phyloP scores from a whole-genome alignment of 2,888 invertebrate species.

The Tachina lurida region DNA sequence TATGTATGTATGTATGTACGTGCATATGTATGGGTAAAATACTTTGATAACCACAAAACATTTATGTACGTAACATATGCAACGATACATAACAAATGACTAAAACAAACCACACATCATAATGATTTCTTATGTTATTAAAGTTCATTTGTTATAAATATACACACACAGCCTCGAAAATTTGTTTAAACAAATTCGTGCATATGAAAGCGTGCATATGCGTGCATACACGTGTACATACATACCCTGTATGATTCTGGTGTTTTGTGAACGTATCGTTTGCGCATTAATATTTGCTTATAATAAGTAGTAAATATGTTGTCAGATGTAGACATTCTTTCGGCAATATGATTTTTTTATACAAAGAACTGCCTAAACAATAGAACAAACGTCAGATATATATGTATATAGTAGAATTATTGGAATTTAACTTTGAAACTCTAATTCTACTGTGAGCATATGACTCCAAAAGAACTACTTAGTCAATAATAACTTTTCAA shows the following conservation, averaged over 20 bases:
- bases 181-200: background rate
- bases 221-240: background rate
- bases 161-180: constrained; percentile 11
- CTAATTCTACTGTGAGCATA: too few relatives aligned
- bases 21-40: background rate
- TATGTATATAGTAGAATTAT: too few relatives aligned
- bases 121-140: constrained; percentile 58
- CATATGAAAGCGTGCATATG: background rate
- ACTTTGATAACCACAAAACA: constrained; percentile 39
- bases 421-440: too few relatives aligned
- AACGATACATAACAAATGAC: constrained; percentile 46
- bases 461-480: too few relatives aligned
- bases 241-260: background rate
- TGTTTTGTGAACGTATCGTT: too few relatives aligned
- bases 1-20: background rate
- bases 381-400: too few relatives aligned
- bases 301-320: too few relatives aligned
- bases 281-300: too few relatives aligned
- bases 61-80: constrained; percentile 42
- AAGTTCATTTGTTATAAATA: constrained; percentile 52
- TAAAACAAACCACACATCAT: constrained; percentile 53
- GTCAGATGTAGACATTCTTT: too few relatives aligned
- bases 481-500: too few relatives aligned
- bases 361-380: too few relatives aligned
- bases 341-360: too few relatives aligned